Evolutionary conservation across 2,888 invertebrate species (phyloP).

Genomic region (Orchestes rusci): DNA sequence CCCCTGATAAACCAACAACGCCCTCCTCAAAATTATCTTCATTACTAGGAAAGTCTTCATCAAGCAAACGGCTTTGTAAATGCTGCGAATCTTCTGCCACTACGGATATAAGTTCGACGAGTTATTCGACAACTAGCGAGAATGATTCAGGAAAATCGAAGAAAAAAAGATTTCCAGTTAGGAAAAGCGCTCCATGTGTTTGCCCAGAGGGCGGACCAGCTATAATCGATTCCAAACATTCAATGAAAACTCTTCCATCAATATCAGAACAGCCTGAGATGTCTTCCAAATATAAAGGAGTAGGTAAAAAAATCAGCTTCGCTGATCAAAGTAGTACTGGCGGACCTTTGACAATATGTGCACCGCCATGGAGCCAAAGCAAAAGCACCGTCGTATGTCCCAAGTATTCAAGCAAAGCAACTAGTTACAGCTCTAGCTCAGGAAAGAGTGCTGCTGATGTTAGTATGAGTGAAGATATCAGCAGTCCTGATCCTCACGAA

Average conservation of each 20-base stretch:
- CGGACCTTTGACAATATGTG: conserved; percentile 16
- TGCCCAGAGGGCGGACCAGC: conserved; percentile 25
- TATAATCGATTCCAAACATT: conserved; percentile 28
- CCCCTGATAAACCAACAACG: background rate
- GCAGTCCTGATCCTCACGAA: background rate
- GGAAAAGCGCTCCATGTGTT: conserved; percentile 18
- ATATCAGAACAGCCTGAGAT: conserved; percentile 32
- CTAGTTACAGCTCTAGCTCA: conserved; percentile 13
- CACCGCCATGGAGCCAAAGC: conserved; percentile 16
- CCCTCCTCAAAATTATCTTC: conserved; percentile 18
- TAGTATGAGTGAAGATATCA: background rate
- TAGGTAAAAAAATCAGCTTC: conserved; percentile 20
- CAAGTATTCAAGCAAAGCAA: conserved; percentile 14
- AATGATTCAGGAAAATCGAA: conserved; percentile 17
- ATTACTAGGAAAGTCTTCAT: conserved; percentile 16
- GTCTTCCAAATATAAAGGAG: conserved; percentile 15
- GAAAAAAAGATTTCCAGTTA: conserved; percentile 4
- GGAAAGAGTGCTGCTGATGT: too few relatives aligned
- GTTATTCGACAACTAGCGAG: conserved; percentile 21
- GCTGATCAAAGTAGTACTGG: conserved; percentile 22
- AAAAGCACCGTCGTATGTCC: conserved; percentile 19
- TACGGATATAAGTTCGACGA: conserved; percentile 16
- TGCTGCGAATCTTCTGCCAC: conserved; percentile 20
- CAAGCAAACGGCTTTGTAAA: conserved; percentile 16
- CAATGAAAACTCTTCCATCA: conserved; percentile 31